Base-by-base conservation (phyloP, 1,140 invertebrate genomes). In the Pectinophora gossypiella region DNA sequence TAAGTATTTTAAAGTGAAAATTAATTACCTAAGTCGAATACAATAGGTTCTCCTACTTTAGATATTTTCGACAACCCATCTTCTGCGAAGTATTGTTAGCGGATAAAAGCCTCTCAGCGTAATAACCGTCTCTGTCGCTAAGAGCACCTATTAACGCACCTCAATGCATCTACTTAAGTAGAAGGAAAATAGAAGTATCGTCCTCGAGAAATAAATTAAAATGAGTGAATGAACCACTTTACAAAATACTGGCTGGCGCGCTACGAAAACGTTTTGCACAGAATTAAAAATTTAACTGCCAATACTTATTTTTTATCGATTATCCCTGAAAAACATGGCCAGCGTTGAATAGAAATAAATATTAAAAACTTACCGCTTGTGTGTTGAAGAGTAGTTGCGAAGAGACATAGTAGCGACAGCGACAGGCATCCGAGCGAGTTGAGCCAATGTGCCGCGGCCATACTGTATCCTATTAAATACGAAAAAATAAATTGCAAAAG, bases 371-470 rank as follows among this genome's bases (percentile, higher is more conserved):
- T 77, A 91, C 90, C 90, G 83, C 89, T 90, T 81, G 89, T 90
- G 82, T 90, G 89, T 82, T 90, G 90, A 84, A 90, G 84, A 84
- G 89, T 90, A 76, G 90, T 91, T 71, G 90, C 89, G 87, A 90
- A 91, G 68, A 93, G 91, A 85, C 89, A 92, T 84, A 93, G 88
- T 71, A 93, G 89, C 84, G 92, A 91, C 89, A 93, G 88, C 89
- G 92, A 90, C 89, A 93, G 90, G 90, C 90, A 91, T 91, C 91
- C 92, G 89, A 92, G 91, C 92, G 91, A 92, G 90, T 90, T 91
- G 91, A 93, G 91, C 92, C 92, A 91, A 90, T 92, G 89, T 93
- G 90, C 91, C 90, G 92, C 90, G 91, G 93, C 92, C 93, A 94
- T 94, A 91, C 91, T 94, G 92, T 91, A 91, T 93, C 93, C 93